These are phyloP conservation scores for Sebastes trivittatus DNA, from an alignment of 2,797 vertebrate species.

Conservation along the genomic window DNA sequence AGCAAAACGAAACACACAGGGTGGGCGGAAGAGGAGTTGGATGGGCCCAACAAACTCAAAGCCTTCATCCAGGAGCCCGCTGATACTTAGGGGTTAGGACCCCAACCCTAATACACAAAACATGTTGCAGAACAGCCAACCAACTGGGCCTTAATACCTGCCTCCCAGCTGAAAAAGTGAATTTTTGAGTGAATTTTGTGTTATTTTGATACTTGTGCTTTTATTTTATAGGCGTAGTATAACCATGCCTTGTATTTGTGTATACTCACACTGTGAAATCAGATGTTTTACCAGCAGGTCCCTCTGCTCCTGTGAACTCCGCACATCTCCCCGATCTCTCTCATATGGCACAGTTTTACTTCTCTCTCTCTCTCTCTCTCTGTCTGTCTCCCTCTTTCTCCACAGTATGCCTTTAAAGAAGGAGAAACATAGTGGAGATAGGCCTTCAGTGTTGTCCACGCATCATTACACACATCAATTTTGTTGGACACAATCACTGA, in stretches of 20 bases:
- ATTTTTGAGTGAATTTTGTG: neutral
- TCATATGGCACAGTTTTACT: constrained; percentile 27
- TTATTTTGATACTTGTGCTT: neutral
- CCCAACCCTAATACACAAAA: neutral
- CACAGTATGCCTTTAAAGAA: neutral
- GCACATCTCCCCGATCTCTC: constrained; percentile 16
- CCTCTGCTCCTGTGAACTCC: constrained; percentile 14
- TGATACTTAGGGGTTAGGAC: too few species aligned
- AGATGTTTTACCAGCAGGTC: constrained; percentile 22
- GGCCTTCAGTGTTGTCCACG: constrained; percentile 31
- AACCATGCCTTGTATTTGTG: neutral
- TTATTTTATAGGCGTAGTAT: neutral
- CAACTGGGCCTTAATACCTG: neutral
- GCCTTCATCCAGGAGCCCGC: too few species aligned
- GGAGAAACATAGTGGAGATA: constrained; percentile 27
- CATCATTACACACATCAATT: constrained; percentile 54
- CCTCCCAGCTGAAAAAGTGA: neutral
- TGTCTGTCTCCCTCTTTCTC: neutral
- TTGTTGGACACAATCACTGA: constrained; percentile 52
- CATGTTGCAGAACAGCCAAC: neutral
- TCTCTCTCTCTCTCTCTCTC: neutral
- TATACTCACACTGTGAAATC: neutral
- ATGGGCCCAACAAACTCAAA: too few species aligned
- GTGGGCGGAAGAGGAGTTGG: too few species aligned
- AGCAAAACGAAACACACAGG: too few species aligned